phyloP scores from a whole-genome alignment of 1,140 invertebrate species.

The Daktulosphaira vitifoliae region DNA sequence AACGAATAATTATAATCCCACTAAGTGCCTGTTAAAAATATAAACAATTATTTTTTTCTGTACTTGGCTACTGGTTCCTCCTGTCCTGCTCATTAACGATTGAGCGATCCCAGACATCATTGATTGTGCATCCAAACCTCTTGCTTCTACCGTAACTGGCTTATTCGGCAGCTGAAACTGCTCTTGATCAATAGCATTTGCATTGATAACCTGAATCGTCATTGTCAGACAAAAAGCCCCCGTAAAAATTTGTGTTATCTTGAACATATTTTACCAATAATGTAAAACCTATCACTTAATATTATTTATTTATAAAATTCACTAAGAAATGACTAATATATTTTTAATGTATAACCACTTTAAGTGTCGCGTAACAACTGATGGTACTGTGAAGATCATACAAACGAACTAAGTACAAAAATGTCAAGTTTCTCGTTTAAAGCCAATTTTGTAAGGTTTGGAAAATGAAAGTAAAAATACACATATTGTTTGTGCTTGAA shows the following conservation, averaged over 20 bases:
- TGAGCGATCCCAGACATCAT: constrained; percentile 15
- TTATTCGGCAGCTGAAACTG: not conserved
- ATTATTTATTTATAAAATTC: too few relatives aligned
- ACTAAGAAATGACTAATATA: too few relatives aligned
- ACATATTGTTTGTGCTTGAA: constrained; percentile 15
- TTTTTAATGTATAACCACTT: too few relatives aligned
- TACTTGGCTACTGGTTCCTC: constrained; percentile 19
- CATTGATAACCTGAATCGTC: too few relatives aligned
- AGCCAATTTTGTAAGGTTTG: not conserved
- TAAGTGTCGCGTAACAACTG: too few relatives aligned
- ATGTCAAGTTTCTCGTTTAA: not conserved
- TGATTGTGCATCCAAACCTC: not conserved
- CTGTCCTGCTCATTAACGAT: constrained; percentile 14
- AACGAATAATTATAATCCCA: not conserved
- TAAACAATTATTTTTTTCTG: not conserved
- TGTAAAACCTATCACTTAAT: too few relatives aligned
- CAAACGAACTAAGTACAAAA: not conserved
- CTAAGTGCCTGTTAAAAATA: not conserved
- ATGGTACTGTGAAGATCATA: not conserved
- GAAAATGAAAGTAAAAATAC: not conserved
- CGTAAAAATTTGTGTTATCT: not conserved
- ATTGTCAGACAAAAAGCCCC: not conserved
- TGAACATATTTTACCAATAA: not conserved
- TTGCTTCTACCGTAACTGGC: not conserved
- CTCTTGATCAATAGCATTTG: not conserved